A percentile compares a stretch with the other conserved stretches of the same genome.
Evolutionary conservation across 2,797 vertebrate species (phyloP).

Genomic region (Sternarchorhynchus goeldii): DNA sequence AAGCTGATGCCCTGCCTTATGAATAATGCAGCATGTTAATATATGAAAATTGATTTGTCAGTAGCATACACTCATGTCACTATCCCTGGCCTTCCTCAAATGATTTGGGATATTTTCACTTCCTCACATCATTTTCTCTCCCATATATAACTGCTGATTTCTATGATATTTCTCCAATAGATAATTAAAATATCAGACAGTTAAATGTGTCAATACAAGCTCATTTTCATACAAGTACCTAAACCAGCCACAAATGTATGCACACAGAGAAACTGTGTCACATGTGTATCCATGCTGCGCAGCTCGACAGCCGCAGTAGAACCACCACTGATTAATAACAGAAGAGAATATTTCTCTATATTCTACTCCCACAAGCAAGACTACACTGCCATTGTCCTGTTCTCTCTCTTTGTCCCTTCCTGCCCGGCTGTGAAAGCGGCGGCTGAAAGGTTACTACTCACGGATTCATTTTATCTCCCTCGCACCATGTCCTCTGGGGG

Average conservation of each 20-base stretch:
- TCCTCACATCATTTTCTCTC: not conserved
- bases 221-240: not conserved
- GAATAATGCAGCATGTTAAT: constrained; percentile 47
- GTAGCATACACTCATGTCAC: constrained; percentile 1
- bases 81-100: not conserved
- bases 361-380: not conserved
- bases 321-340: not conserved
- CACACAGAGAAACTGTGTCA: not conserved
- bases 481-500: constrained; percentile 13
- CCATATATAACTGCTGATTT: not conserved
- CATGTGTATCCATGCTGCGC: not conserved
- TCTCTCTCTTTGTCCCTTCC: constrained; percentile 26
- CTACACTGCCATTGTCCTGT: constrained; percentile 4
- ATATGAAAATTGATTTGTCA: constrained; percentile 46
- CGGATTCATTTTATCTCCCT: constrained; percentile 17
- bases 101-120: not conserved
- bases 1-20: constrained; percentile 12
- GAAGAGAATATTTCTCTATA: constrained; percentile 3
- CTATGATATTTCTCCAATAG: not conserved
- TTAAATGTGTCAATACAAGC: not conserved
- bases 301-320: not conserved
- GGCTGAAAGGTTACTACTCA: constrained; percentile 31
- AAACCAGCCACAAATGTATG: not conserved
- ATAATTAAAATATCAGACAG: not conserved
- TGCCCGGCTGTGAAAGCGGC: not conserved